Evolutionary conservation across 2,113 vertebrate species (phyloP).

Genomic region (Scortum barcoo): DNA sequence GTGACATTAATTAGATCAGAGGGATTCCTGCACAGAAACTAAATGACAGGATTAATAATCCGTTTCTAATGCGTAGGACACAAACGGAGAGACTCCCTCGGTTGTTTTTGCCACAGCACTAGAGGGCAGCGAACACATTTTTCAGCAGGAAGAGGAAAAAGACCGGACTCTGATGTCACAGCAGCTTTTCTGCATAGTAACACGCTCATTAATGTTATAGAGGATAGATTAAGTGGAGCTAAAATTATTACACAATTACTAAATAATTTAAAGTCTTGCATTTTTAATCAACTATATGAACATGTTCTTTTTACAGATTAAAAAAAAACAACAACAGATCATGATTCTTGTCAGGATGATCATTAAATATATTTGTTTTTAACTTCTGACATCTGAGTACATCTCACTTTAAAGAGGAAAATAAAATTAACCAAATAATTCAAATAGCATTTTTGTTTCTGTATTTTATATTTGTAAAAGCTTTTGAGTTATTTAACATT

Average conservation of each 20-base stretch:
- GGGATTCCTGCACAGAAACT: constrained; percentile 36
- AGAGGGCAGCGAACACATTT: not conserved
- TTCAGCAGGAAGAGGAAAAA: not conserved
- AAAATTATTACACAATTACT: not conserved
- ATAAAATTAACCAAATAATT: too few relatives aligned
- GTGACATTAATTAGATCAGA: constrained; percentile 58
- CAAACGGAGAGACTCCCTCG: not conserved
- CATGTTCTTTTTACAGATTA: not conserved
- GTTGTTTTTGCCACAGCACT: not conserved
- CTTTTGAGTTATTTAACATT: too few relatives aligned
- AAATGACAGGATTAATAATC: constrained; percentile 67
- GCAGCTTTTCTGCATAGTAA: not conserved
- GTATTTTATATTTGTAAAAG: too few relatives aligned
- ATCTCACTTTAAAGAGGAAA: too few relatives aligned
- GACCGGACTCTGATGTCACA: not conserved
- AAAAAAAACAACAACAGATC: too few relatives aligned
- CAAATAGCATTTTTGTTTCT: too few relatives aligned
- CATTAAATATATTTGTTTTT: too few relatives aligned
- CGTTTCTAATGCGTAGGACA: not conserved
- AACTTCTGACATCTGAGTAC: too few relatives aligned
- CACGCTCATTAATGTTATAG: too few relatives aligned
- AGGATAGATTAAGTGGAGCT: not conserved
- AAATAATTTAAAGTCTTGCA: not conserved
- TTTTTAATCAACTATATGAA: not conserved
- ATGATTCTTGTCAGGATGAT: too few relatives aligned